Evolutionary conservation across 1,140 invertebrate species (phyloP).

Genomic region (Diprion similis): DNA sequence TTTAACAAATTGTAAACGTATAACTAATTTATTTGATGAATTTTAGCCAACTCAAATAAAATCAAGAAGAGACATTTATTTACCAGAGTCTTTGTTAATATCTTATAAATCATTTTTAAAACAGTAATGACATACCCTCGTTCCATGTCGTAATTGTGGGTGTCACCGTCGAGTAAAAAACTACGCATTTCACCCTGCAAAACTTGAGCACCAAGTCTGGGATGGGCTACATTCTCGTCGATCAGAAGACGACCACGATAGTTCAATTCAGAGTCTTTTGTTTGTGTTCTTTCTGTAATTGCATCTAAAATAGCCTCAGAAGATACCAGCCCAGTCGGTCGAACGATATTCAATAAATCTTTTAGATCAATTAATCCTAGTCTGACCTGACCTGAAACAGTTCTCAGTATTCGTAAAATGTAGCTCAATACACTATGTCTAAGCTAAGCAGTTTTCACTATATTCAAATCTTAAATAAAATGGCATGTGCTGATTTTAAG

Average conservation of each 20-base stretch:
- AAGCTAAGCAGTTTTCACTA: constrained; percentile 13
- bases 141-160: constrained; percentile 89
- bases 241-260: constrained; percentile 83
- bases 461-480: constrained; percentile 6
- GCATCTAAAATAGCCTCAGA: constrained; percentile 94
- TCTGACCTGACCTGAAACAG: constrained; percentile 68
- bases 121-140: constrained; percentile 61
- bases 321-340: constrained; percentile 84
- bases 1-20: not conserved
- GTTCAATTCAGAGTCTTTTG: constrained; percentile 77
- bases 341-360: constrained; percentile 87
- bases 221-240: constrained; percentile 90
- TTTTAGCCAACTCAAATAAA: not conserved
- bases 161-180: constrained; percentile 88
- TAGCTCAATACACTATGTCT: constrained; percentile 20
- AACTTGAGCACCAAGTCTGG: constrained; percentile 80
- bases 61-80: not conserved
- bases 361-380: constrained; percentile 87
- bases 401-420: not conserved
- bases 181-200: constrained; percentile 86
- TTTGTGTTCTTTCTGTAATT: constrained; percentile 83
- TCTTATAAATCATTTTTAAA: constrained; percentile 8
- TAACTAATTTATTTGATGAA: not conserved
- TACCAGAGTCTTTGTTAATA: not conserved
- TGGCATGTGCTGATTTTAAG: constrained; percentile 17